Percentiles rank a stretch among this genome's conserved stretches.
phyloP scores from a whole-genome alignment of 2,797 vertebrate species.

The Acanthiza pusilla region DNA sequence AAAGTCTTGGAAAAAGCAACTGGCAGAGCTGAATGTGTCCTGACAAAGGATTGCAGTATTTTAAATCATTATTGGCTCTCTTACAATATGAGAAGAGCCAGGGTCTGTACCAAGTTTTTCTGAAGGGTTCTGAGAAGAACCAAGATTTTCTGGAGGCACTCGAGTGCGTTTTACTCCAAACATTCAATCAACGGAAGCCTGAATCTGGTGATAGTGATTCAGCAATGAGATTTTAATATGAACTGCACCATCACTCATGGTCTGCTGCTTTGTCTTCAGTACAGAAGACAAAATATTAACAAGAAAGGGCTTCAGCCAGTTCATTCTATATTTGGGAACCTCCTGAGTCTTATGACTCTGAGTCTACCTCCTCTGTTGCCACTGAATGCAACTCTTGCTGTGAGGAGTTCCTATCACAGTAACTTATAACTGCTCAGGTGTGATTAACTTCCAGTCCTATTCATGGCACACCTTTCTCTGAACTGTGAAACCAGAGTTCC shows the following conservation, averaged over 20 bases:
- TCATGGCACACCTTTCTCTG: background rate
- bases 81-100: background rate
- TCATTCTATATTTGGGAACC: background rate
- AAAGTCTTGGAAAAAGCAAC: background rate
- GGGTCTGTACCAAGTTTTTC: background rate
- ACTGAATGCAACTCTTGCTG: background rate
- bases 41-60: background rate
- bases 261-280: background rate
- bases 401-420: background rate
- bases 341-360: background rate
- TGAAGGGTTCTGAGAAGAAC: background rate
- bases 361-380: background rate
- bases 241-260: background rate
- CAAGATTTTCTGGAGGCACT: background rate
- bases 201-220: background rate
- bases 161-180: background rate
- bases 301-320: background rate
- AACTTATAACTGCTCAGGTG: background rate
- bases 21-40: background rate
- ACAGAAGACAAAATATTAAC: background rate
- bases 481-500: background rate
- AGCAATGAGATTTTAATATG: background rate
- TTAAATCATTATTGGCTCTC: background rate
- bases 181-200: rapidly evolving
- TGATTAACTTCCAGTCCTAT: background rate